A percentile compares a stretch with the other conserved stretches of the same genome.
phyloP scores from a whole-genome alignment of 2,797 vertebrate genomes.

The Lagodon rhomboides region DNA sequence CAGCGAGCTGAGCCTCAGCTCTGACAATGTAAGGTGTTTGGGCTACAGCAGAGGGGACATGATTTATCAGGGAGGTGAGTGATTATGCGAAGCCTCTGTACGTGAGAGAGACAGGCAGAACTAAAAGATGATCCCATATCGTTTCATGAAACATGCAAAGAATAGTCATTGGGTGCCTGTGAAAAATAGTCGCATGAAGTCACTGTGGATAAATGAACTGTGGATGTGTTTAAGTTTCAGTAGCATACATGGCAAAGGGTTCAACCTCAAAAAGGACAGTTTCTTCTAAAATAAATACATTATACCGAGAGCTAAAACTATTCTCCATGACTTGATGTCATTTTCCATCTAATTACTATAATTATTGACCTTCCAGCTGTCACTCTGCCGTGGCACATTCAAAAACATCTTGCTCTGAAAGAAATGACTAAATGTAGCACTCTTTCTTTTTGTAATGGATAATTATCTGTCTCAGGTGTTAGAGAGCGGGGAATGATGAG shows the following conservation, averaged over 20 bases:
- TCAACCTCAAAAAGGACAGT: conserved; percentile 29
- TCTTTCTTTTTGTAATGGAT: conserved; percentile 74
- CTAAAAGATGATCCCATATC: conserved; percentile 74
- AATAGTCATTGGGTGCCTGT: conserved; percentile 52
- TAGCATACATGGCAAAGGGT: conserved; percentile 23
- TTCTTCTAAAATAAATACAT: conserved; percentile 43
- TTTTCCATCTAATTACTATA: conserved; percentile 62
- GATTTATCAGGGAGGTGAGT: conserved; percentile 79
- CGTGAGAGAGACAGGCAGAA: conserved; percentile 57
- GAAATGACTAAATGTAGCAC: conserved; percentile 62
- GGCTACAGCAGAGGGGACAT: conserved; percentile 72
- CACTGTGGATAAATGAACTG: conserved; percentile 62
- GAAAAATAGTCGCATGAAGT: conserved; percentile 66
- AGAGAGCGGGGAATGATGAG: conserved; percentile 75
- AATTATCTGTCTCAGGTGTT: conserved; percentile 84
- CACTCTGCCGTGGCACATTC: conserved; percentile 66
- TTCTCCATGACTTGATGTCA: conserved; percentile 41
- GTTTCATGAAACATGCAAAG: conserved; percentile 81
- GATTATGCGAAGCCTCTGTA: conserved; percentile 71
- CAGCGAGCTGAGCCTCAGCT: conserved; percentile 59
- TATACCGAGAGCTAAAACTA: conserved; percentile 15
- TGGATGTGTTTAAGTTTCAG: conserved; percentile 43
- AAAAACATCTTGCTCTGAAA: conserved; percentile 61
- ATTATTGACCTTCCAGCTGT: conserved; percentile 58
- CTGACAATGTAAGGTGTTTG: conserved; percentile 78